These are phyloP conservation scores for Lerema accius DNA, from an alignment of 1,140 invertebrate genomes.

Conservation along the genomic window DNA sequence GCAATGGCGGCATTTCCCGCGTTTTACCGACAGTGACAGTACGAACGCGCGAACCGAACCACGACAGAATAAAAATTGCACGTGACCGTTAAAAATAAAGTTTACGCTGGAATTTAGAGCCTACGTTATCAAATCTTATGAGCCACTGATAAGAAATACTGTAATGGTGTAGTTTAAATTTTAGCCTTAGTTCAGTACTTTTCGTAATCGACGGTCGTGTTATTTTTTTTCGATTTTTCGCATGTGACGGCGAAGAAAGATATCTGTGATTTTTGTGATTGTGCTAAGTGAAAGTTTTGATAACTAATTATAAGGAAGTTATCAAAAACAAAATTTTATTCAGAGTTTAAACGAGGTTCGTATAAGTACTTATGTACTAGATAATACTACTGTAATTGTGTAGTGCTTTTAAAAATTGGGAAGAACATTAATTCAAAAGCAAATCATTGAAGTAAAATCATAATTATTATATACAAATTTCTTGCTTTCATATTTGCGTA, in stretches of 20 bases:
- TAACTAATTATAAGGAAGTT: not conserved
- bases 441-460: not conserved
- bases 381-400: too few relatives aligned
- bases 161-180: conserved; percentile 17
- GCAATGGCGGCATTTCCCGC: conserved; percentile 46
- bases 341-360: conserved; percentile 2
- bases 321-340: not conserved
- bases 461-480: too few relatives aligned
- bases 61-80: conserved; percentile 43
- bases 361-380: not conserved
- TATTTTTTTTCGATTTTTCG: not conserved
- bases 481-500: not conserved
- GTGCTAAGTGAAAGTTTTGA: conserved; percentile 1
- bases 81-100: conserved; percentile 36
- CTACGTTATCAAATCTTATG: conserved; percentile 29
- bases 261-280: not conserved
- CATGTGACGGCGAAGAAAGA: not conserved
- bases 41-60: conserved; percentile 46
- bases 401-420: not conserved
- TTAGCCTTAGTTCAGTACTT: conserved; percentile 23
- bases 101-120: conserved; percentile 30
- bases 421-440: not conserved
- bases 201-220: not conserved
- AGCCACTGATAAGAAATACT: conserved; percentile 18
- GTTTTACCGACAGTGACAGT: conserved; percentile 42